Conservation (phyloP, 2,888 invertebrate genomes). For the Antitype chi region DNA sequence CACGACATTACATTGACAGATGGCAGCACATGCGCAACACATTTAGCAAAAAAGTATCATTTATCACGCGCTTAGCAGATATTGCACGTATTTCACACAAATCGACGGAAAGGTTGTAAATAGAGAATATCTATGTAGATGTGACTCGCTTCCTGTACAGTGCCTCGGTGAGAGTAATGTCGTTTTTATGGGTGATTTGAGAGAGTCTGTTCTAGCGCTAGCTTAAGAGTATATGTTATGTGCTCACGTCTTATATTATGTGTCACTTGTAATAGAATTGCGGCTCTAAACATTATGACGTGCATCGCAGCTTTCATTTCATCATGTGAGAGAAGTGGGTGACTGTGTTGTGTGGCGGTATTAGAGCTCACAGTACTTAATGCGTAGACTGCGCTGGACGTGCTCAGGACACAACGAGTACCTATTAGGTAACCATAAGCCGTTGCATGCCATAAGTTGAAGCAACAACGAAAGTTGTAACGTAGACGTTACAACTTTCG, state of each 20-base stretch:
- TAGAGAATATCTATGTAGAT: no score
- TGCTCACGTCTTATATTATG: background rate
- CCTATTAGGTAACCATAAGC: background rate
- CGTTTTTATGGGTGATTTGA: background rate
- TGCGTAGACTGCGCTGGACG: background rate
- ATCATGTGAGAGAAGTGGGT: background rate
- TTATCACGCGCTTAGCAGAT: background rate
- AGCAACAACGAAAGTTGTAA: no score
- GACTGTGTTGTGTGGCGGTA: background rate
- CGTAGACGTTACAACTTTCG: no score
- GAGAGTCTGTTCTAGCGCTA: background rate
- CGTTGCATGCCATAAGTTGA: no score
- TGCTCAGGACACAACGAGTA: background rate
- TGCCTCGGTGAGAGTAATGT: conserved; percentile 1
- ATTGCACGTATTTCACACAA: background rate
- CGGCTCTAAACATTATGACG: conserved; percentile 1
- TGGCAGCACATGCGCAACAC: background rate
- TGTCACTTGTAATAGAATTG: background rate
- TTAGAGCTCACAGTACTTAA: background rate
- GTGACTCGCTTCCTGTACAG: conserved; percentile 10
- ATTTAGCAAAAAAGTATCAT: conserved; percentile 11
- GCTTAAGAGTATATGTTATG: background rate
- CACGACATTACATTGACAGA: no score
- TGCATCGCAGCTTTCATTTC: background rate
- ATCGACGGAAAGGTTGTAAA: background rate